Percentiles rank a stretch among this genome's conserved stretches.
Evolutionary conservation across 2,113 vertebrate genomes (phyloP).

Genomic region (Marcusenius ussheri): DNA sequence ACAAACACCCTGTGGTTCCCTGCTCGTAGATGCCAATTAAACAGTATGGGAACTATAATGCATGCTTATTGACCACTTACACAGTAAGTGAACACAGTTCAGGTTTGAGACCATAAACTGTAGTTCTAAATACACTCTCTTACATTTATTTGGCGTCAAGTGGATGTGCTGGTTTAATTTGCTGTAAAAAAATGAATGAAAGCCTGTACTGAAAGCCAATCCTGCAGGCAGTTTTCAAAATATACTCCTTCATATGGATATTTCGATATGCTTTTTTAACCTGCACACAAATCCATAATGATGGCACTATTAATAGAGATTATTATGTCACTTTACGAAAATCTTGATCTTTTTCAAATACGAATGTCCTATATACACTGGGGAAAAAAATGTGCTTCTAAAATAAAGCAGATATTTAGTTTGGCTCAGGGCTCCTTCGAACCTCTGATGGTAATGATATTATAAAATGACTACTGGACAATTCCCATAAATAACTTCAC

Average conservation of each 20-base stretch:
- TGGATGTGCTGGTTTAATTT: not conserved
- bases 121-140: slow-evolving; percentile 1
- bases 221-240: slow-evolving; percentile 28
- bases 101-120: slow-evolving; percentile 13
- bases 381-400: slow-evolving; percentile 41
- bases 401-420: slow-evolving; percentile 68
- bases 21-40: slow-evolving; percentile 23
- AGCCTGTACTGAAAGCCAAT: slow-evolving; percentile 29
- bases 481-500: slow-evolving; percentile 62
- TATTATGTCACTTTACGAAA: slow-evolving; percentile 34
- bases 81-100: slow-evolving; percentile 26
- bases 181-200: not conserved
- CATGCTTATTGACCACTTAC: slow-evolving; percentile 20
- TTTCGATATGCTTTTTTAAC: not conserved
- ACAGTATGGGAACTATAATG: slow-evolving; percentile 25
- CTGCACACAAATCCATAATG: not conserved
- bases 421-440: slow-evolving; percentile 55
- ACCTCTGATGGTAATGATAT: slow-evolving; percentile 64
- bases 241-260: slow-evolving; percentile 5
- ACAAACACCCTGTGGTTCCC: slow-evolving; percentile 38
- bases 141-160: not conserved
- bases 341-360: slow-evolving; percentile 44
- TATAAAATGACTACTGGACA: slow-evolving; percentile 62
- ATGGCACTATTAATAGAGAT: slow-evolving; percentile 22
- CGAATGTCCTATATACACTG: slow-evolving; percentile 46